These are phyloP conservation scores for Cairina moschata DNA, from an alignment of 2,113 vertebrate species.

Conservation along the genomic window DNA sequence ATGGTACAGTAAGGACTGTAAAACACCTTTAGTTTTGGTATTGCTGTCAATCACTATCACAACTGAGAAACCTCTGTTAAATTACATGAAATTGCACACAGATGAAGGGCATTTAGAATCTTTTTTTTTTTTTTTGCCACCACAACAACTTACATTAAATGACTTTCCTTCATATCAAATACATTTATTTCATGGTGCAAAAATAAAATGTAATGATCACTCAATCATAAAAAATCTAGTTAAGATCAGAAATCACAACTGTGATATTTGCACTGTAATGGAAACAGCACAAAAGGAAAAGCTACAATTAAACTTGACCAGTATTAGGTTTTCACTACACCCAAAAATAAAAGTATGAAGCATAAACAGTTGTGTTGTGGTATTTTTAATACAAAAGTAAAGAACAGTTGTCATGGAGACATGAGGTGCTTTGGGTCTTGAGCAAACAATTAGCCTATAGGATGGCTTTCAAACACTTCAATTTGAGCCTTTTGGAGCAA, in stretches of 20 bases:
- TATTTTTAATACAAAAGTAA: slow-evolving; percentile 50
- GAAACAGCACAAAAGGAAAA: not conserved
- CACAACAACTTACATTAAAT: not conserved
- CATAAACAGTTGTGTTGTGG: not conserved
- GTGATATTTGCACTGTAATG: not conserved
- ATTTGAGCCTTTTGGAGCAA: slow-evolving; percentile 25
- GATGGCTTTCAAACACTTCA: slow-evolving; percentile 48
- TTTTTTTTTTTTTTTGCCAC: not conserved
- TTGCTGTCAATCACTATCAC: not conserved
- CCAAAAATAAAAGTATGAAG: not conserved
- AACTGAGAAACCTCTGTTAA: not conserved
- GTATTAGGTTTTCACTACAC: not conserved
- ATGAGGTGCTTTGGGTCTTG: not conserved
- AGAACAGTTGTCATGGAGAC: slow-evolving; percentile 51
- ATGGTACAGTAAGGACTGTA: not conserved
- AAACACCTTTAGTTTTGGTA: not conserved
- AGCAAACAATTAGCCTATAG: slow-evolving; percentile 52
- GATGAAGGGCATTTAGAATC: not conserved
- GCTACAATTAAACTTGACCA: not conserved
- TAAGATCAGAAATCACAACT: not conserved
- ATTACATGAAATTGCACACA: not conserved
- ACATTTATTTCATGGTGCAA: not conserved
- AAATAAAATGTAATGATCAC: not conserved
- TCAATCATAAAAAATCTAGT: not conserved
- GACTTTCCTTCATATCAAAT: not conserved